Percentiles rank a stretch among this genome's conserved stretches.
phyloP scores from a whole-genome alignment of 2,888 invertebrate species.

The Eilema sororculum region DNA sequence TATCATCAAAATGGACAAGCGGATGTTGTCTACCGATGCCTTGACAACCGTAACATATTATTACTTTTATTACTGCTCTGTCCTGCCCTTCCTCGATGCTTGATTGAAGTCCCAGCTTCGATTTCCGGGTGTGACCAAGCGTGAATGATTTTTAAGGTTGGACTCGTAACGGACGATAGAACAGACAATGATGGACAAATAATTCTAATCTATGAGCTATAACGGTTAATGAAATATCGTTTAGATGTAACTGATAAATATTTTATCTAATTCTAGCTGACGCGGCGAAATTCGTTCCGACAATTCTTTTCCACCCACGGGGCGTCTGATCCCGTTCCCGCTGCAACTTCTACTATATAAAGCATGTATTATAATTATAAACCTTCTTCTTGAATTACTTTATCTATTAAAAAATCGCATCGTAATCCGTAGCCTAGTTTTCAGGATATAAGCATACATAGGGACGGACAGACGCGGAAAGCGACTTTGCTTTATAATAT shows the following conservation, averaged over 20 bases:
- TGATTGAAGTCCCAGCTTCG: conserved; percentile 33
- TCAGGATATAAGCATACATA: too few relatives aligned
- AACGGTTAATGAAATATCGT: background rate
- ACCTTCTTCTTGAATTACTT: too few relatives aligned
- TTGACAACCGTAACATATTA: conserved; percentile 31
- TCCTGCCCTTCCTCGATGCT: conserved; percentile 29
- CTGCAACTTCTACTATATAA: too few relatives aligned
- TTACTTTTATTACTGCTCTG: conserved; percentile 17
- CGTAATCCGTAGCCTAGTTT: too few relatives aligned
- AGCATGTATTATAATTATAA: too few relatives aligned
- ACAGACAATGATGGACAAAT: conserved; percentile 5
- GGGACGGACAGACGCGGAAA: too few relatives aligned
- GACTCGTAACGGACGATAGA: conserved; percentile 22
- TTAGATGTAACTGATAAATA: background rate
- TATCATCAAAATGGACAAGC: conserved; percentile 13
- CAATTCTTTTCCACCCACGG: too few relatives aligned
- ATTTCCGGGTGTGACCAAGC: conserved; percentile 35
- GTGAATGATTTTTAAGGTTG: conserved; percentile 34
- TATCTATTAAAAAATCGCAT: too few relatives aligned
- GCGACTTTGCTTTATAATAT: too few relatives aligned
- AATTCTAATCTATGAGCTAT: background rate
- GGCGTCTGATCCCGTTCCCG: too few relatives aligned
- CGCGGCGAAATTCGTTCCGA: too few relatives aligned
- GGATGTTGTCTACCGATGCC: conserved; percentile 28
- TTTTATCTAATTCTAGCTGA: too few relatives aligned